Conservation (phyloP, 1,140 invertebrate species). For the Leptopilina clavipes region DNA sequence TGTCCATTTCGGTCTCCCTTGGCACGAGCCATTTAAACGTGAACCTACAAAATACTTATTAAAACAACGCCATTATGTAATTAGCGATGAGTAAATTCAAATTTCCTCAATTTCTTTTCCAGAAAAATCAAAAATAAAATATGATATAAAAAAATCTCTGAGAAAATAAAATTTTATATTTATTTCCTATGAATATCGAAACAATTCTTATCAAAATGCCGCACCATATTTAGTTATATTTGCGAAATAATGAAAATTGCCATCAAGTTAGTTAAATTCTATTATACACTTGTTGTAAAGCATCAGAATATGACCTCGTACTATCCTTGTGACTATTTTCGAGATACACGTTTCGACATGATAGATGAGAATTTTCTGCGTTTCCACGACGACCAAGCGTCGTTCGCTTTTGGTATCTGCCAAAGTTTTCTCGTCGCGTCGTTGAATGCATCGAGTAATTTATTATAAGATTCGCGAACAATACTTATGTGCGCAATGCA, state of each 20-base stretch:
- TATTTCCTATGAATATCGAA: no score
- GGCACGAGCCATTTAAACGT: not conserved
- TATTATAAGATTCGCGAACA: constrained; percentile 52
- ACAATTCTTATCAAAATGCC: no score
- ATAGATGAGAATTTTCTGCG: constrained; percentile 69
- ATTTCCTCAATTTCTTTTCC: no score
- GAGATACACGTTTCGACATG: constrained; percentile 67
- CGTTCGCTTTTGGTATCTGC: constrained; percentile 54
- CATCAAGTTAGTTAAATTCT: no score
- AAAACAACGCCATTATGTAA: no score
- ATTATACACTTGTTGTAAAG: constrained; percentile 35
- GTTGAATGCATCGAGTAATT: constrained; percentile 57
- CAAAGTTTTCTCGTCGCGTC: constrained; percentile 55
- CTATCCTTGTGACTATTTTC: constrained; percentile 72
- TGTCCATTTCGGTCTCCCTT: constrained; percentile 20
- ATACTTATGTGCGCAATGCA: constrained; percentile 56
- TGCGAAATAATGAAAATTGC: no score
- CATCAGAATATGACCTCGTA: constrained; percentile 56
- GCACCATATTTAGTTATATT: no score
- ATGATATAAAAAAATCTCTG: no score
- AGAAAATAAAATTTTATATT: no score
- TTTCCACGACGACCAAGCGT: constrained; percentile 62
- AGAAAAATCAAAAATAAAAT: no score
- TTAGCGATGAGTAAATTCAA: no score
- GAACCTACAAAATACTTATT: not conserved